phyloP scores from a whole-genome alignment of 2,888 invertebrate genomes.

The Pachliopta kotzebuea region DNA sequence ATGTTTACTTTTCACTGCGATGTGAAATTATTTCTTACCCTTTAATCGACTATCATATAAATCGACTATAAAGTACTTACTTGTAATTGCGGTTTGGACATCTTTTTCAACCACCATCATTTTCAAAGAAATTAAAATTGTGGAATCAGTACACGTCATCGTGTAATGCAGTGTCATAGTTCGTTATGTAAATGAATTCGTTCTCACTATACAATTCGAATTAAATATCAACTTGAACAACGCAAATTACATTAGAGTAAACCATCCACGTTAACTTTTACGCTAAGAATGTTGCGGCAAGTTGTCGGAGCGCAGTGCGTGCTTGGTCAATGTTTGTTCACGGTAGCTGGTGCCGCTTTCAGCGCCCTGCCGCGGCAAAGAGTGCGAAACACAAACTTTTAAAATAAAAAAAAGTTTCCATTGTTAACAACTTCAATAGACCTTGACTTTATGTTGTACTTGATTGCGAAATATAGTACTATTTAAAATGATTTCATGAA shows the following conservation, averaged over 20 bases:
- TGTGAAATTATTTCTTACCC: too few relatives aligned
- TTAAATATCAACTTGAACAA: constrained; percentile 65
- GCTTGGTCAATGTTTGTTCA: constrained; percentile 74
- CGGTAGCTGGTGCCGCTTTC: constrained; percentile 56
- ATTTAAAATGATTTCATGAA: background rate
- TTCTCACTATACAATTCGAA: constrained; percentile 60
- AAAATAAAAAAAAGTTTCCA: constrained; percentile 31
- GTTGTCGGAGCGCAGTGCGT: constrained; percentile 67
- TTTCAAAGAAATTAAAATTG: constrained; percentile 48
- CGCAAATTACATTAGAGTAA: constrained; percentile 78
- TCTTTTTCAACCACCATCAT: constrained; percentile 53
- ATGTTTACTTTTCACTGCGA: too few relatives aligned
- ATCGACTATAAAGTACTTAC: background rate
- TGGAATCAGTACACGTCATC: constrained; percentile 57
- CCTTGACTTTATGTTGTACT: constrained; percentile 33
- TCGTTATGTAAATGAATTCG: constrained; percentile 55
- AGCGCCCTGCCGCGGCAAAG: constrained; percentile 52
- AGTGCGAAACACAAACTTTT: constrained; percentile 41
- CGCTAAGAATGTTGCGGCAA: constrained; percentile 79
- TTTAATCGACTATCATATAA: background rate
- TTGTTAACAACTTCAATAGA: constrained; percentile 38
- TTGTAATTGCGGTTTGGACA: constrained; percentile 49
- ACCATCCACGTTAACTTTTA: constrained; percentile 79
- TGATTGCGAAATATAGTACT: constrained; percentile 28
- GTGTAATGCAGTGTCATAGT: constrained; percentile 52